A percentile compares a stretch with the other conserved stretches of the same genome.
phyloP scores from a whole-genome alignment of 2,888 invertebrate species.

The Andricus quercusramuli region DNA sequence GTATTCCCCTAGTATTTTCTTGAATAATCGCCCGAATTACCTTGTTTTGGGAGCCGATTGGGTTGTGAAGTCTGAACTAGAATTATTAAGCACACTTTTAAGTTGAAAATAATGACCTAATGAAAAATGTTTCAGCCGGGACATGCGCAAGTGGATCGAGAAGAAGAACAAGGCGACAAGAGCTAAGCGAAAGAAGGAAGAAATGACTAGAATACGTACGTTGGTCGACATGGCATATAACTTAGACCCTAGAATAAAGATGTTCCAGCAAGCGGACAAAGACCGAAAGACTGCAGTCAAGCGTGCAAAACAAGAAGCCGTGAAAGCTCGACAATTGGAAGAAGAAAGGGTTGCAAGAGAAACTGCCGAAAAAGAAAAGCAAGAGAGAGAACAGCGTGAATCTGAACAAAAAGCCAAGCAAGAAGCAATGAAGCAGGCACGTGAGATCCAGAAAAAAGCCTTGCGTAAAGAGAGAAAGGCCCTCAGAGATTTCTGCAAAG shows the following conservation, averaged over 20 bases:
- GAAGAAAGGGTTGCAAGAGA: conserved; percentile 88
- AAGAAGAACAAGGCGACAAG: conserved; percentile 97
- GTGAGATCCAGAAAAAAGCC: conserved; percentile 91
- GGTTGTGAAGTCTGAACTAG: conserved; percentile 39
- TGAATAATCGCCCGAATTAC: too few relatives aligned
- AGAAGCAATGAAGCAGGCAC: conserved; percentile 90
- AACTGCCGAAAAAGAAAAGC: conserved; percentile 81
- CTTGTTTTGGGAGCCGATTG: too few relatives aligned
- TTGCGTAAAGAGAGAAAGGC: conserved; percentile 92
- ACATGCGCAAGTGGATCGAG: conserved; percentile 98
- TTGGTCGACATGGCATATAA: conserved; percentile 97
- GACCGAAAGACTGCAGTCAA: conserved; percentile 94
- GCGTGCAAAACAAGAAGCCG: conserved; percentile 91
- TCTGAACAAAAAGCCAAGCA: conserved; percentile 90
- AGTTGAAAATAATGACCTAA: neutral
- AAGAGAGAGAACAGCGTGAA: conserved; percentile 88
- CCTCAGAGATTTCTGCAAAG: conserved; percentile 88
- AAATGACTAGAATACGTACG: conserved; percentile 93
- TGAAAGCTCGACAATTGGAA: conserved; percentile 90
- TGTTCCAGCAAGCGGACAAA: conserved; percentile 96
- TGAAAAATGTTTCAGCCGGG: conserved; percentile 81
- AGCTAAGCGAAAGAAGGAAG: conserved; percentile 97
- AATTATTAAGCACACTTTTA: conserved; percentile 37
- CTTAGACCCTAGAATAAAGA: conserved; percentile 94
- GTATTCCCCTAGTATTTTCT: too few relatives aligned